These are phyloP conservation scores for Eidolon dupreanum DNA, from an alignment of 2,797 vertebrate genomes.

Conservation along the genomic window DNA sequence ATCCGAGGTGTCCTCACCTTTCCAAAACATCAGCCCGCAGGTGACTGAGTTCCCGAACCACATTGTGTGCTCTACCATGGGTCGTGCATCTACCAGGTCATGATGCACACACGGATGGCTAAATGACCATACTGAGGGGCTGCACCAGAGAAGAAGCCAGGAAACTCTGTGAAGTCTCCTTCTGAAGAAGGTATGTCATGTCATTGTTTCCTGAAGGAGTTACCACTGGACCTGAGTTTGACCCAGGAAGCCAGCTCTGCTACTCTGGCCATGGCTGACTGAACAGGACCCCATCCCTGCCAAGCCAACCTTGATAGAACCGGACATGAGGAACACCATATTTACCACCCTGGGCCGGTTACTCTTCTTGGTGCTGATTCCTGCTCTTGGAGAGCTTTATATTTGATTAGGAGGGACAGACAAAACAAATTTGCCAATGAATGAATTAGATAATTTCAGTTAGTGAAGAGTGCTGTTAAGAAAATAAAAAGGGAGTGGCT, in stretches of 20 bases:
- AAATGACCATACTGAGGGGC: background rate
- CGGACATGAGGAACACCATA: background rate
- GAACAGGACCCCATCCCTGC: background rate
- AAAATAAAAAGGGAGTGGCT: background rate
- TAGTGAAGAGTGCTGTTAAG: background rate
- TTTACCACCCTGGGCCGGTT: background rate
- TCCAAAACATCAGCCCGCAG: background rate
- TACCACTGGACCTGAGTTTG: background rate
- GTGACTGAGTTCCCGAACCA: background rate
- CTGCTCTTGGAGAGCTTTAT: background rate
- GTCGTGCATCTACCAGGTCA: too few relatives aligned
- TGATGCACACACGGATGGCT: rapidly evolving
- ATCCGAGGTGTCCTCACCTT: background rate
- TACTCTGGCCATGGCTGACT: background rate
- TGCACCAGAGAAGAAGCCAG: background rate
- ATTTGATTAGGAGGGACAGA: background rate
- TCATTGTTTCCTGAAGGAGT: background rate
- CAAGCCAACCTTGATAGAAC: background rate
- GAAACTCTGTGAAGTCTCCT: background rate
- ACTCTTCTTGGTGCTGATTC: background rate
- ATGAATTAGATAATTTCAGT: background rate
- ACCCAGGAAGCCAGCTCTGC: background rate
- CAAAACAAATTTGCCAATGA: background rate
- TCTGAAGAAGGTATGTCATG: background rate
- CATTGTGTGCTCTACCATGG: rapidly evolving